Conservation (phyloP, 2,888 invertebrate species). For the Cephus rjabovi region DNA sequence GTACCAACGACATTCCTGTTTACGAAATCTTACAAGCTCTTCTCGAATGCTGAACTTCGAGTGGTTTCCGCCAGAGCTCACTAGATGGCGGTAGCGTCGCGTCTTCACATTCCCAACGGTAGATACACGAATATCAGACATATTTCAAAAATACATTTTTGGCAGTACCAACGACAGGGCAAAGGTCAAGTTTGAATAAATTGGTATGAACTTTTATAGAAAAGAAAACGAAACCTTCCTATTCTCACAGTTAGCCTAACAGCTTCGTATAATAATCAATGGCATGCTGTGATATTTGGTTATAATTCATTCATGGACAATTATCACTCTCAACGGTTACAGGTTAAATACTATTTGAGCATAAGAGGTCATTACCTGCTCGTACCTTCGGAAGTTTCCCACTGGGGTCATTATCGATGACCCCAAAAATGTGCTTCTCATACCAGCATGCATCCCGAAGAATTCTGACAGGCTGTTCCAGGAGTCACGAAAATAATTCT, state of each 20-base stretch:
- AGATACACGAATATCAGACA: neutral
- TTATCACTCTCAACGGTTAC: neutral
- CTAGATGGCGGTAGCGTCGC: neutral
- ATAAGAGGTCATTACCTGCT: slow-evolving; percentile 33
- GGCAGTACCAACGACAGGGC: neutral
- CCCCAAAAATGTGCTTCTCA: slow-evolving; percentile 55
- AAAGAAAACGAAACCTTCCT: neutral
- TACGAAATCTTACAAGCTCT: neutral
- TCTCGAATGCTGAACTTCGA: neutral
- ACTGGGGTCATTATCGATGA: slow-evolving; percentile 35
- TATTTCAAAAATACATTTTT: neutral
- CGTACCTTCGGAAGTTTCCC: slow-evolving; percentile 41
- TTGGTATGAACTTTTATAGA: neutral
- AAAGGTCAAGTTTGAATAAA: neutral
- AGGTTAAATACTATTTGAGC: neutral
- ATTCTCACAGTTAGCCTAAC: neutral
- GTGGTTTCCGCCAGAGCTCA: neutral
- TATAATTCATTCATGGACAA: neutral
- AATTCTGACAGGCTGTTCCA: slow-evolving; percentile 2
- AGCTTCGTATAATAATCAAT: neutral
- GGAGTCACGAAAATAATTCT: neutral
- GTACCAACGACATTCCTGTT: neutral
- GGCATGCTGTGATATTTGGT: neutral
- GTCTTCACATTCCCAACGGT: neutral
- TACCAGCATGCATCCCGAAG: slow-evolving; percentile 54